phyloP scores from a whole-genome alignment of 2,797 vertebrate species.

The Streptopelia turtur region DNA sequence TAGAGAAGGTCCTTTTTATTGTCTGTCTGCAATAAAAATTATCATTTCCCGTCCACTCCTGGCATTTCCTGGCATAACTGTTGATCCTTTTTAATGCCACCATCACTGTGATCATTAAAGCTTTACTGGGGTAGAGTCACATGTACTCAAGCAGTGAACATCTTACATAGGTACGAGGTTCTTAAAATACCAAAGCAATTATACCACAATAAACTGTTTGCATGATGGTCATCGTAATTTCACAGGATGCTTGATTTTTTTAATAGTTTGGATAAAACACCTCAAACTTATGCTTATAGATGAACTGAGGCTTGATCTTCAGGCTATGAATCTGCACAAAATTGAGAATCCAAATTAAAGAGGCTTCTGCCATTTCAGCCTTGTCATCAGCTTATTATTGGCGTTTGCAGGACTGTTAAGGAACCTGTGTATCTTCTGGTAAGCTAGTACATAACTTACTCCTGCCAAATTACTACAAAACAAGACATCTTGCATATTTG shows the following conservation, averaged over 20 bases:
- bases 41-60: not conserved
- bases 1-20: not conserved
- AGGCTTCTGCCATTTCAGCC: not conserved
- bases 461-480: not conserved
- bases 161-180: not conserved
- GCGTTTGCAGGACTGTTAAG: not conserved
- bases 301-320: not conserved
- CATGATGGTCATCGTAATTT: not conserved
- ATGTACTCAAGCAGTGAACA: not conserved
- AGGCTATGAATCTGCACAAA: not conserved
- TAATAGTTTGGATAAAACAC: not conserved
- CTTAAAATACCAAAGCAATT: not conserved
- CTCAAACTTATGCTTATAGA: not conserved
- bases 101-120: not conserved
- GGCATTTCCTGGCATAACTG: slow-evolving; percentile 7
- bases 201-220: not conserved
- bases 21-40: not conserved
- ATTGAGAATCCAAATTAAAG: not conserved
- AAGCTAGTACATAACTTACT: not conserved
- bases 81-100: slow-evolving; percentile 29
- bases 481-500: not conserved
- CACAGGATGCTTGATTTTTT: not conserved
- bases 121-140: not conserved
- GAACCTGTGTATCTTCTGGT: not conserved
- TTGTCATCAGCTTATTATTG: not conserved